Percentiles rank a stretch among this genome's conserved stretches.
Evolutionary conservation across 2,888 invertebrate species (phyloP).

Genomic region (Polydrusus pterygomalis): DNA sequence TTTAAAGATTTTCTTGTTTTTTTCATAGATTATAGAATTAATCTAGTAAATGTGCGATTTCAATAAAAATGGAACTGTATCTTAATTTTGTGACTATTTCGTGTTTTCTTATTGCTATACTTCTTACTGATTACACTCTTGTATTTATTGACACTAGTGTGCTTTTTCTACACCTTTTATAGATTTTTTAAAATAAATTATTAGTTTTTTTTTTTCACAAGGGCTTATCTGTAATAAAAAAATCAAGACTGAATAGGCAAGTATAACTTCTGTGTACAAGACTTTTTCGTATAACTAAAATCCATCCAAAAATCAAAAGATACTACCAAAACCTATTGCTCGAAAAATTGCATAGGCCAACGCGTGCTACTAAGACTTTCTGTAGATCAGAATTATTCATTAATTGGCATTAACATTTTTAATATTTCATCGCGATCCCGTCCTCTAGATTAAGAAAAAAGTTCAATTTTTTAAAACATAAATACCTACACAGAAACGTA

Average conservation of each 20-base stretch:
- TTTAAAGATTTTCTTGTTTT: no score
- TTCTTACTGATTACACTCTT: slow-evolving; percentile 17
- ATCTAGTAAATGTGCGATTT: no score
- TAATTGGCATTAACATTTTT: no score
- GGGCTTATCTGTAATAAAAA: slow-evolving; percentile 34
- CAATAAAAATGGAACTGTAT: background rate
- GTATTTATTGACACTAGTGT: slow-evolving; percentile 37
- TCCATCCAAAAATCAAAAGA: background rate
- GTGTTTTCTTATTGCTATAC: background rate
- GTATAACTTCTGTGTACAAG: background rate
- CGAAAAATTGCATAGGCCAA: no score
- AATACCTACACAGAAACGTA: no score
- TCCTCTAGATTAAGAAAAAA: no score
- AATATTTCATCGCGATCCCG: no score
- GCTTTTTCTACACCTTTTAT: slow-evolving; percentile 41
- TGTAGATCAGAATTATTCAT: no score
- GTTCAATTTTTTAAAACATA: no score
- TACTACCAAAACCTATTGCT: no score
- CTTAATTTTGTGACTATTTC: background rate
- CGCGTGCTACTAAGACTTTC: no score
- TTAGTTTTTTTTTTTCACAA: slow-evolving; percentile 28
- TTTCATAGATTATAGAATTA: background rate
- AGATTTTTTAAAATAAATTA: slow-evolving; percentile 29
- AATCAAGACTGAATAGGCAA: slow-evolving; percentile 9
- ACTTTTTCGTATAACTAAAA: background rate